These are phyloP conservation scores for Microhierax caerulescens DNA, from an alignment of 2,797 vertebrate genomes.

Conservation along the genomic window DNA sequence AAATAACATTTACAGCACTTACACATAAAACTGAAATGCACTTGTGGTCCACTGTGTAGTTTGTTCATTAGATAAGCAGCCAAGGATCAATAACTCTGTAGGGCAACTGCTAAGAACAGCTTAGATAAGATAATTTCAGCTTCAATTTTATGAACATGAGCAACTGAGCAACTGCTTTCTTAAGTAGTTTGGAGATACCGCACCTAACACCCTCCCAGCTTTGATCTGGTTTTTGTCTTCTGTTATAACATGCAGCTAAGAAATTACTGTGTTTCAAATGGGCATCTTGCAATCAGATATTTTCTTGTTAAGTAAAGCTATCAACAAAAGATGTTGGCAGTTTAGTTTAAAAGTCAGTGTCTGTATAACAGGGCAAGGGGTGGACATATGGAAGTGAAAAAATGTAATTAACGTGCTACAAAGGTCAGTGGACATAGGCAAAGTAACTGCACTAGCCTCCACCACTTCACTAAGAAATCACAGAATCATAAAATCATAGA, in stretches of 20 bases:
- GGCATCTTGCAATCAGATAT: background rate
- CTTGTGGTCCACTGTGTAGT: slow-evolving; percentile 43
- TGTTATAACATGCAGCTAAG: background rate
- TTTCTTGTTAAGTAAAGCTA: background rate
- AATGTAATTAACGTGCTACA: background rate
- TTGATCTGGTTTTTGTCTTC: background rate
- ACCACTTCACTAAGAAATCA: background rate
- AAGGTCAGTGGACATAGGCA: background rate
- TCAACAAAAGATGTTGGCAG: background rate
- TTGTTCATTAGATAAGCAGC: slow-evolving; percentile 42
- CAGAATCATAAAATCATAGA: background rate
- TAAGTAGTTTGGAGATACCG: background rate
- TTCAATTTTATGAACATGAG: background rate
- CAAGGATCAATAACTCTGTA: slow-evolving; percentile 46
- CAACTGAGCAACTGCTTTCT: background rate
- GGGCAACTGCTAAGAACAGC: slow-evolving; percentile 35
- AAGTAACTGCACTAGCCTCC: background rate
- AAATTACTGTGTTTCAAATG: background rate
- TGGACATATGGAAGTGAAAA: background rate
- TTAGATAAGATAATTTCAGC: slow-evolving; percentile 22
- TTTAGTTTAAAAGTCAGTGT: background rate
- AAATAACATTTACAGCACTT: slow-evolving; percentile 41
- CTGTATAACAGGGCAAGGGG: background rate
- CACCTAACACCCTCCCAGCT: background rate
- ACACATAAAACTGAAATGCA: slow-evolving; percentile 57